Base-by-base conservation (phyloP, 2,113 vertebrate species). In the Mystacornis crossleyi region DNA sequence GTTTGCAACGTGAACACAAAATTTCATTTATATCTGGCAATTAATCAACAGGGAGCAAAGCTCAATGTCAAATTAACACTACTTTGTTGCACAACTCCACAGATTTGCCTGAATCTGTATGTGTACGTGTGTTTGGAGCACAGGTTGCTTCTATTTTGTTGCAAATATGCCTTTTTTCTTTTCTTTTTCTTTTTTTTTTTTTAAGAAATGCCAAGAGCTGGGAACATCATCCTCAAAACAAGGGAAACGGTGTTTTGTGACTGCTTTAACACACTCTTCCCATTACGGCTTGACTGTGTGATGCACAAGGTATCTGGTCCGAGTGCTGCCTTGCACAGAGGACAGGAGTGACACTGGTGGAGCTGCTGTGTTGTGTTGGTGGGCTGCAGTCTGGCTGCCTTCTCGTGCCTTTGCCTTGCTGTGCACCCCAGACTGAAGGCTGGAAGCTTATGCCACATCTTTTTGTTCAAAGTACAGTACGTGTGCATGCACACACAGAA, bases 1-100 rank as follows among this genome's bases (percentile, higher is more conserved):
- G 18, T 54, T 75, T 72, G 29, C 40, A 86, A 34, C 0, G 3
- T 1, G 23, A 90, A 45, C 29, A 25, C 14, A 75, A 28, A 58
- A 40, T 81, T 94, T 93, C 15, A 79, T 90, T 90, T 90, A 28
- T 58, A 66, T 42, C 51, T 90, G 43, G 62, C 53, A 57, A 36
- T 87, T 93, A 71, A 64, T 83, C 53, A 86, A 45, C 6, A 4
- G 23, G 20, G 66, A 80, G 31, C 6, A 81, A 86, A 81, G 25
- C 19, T 31, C 61, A 73, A 18, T 69, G 21, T 80, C 69, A 90
- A 57, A 89, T 71, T 53, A 94, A 43, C 31, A 9, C 4, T 53
- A 10, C 29, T 69, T 90, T 66, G 3, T 34, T 83, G 31, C 45
- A 17, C 9, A 75, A 7, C n/a, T 69, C 40, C 47, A 14, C 10